A percentile compares a stretch with the other conserved stretches of the same genome.
Evolutionary conservation across 1,140 invertebrate species (phyloP).

Genomic region (Drosophila quadrilineata): DNA sequence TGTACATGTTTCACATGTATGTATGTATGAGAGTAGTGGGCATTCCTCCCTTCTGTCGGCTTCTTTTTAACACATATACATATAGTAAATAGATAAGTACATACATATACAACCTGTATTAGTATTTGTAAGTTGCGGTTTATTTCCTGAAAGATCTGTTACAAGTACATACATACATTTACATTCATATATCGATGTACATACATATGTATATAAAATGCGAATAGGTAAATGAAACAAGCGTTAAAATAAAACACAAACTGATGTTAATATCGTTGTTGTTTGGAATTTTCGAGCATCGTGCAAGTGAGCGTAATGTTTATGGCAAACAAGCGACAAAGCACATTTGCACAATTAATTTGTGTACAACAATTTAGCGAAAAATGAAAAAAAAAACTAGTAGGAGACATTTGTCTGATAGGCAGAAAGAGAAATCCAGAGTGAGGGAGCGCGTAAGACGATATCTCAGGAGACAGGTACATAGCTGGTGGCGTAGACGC

Average conservation of each 20-base stretch:
- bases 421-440: conserved; percentile 37
- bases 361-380: conserved; percentile 29
- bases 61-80: neutral
- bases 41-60: neutral
- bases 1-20: neutral
- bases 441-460: neutral
- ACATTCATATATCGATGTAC: conserved; percentile 7
- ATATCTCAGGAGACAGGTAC: too few species aligned
- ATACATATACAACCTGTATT: conserved; percentile 40
- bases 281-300: conserved; percentile 8
- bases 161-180: too few species aligned
- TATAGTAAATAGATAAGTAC: too few species aligned
- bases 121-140: too few species aligned
- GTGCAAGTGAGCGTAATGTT: conserved; percentile 50
- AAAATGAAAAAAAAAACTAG: conserved; percentile 24
- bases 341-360: conserved; percentile 65
- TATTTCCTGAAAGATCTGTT: too few species aligned
- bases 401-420: conserved; percentile 31
- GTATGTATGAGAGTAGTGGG: neutral
- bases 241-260: conserved; percentile 22
- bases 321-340: conserved; percentile 58
- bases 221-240: conserved; percentile 50
- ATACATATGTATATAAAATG: neutral
- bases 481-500: too few species aligned
- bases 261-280: conserved; percentile 14